These are phyloP conservation scores for Thalassaphorura encarpata DNA, from an alignment of 1,140 invertebrate genomes.

Conservation along the genomic window DNA sequence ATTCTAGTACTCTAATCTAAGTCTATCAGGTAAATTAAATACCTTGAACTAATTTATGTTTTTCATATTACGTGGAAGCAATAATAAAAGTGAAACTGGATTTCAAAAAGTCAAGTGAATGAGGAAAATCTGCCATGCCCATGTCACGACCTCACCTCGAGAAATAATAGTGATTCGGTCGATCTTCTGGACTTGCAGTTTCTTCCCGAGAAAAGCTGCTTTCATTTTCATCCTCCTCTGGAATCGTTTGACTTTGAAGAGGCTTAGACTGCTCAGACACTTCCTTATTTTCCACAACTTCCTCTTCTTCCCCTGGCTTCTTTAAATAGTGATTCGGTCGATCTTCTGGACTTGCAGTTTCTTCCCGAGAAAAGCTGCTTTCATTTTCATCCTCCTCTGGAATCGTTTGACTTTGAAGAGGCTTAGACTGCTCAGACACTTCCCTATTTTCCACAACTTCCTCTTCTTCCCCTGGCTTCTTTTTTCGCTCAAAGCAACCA, in stretches of 20 bases:
- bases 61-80: too few species aligned
- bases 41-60: too few species aligned
- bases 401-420: not conserved
- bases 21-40: too few species aligned
- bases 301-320: not conserved
- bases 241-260: not conserved
- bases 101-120: too few species aligned
- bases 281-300: too few species aligned
- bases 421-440: not conserved
- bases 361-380: not conserved
- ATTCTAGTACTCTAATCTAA: not conserved
- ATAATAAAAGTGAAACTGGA: too few species aligned
- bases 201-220: not conserved
- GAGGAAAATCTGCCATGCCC: too few species aligned
- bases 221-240: not conserved
- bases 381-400: not conserved
- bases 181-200: not conserved
- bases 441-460: too few species aligned
- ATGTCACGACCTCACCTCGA: too few species aligned
- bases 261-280: not conserved
- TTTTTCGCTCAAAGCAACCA: constrained; percentile 6
- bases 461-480: not conserved
- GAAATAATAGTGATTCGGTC: not conserved
- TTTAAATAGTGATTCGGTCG: not conserved
- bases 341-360: not conserved